Conservation (phyloP, 2,888 invertebrate species). For the Acanthosepion pharaonis region DNA sequence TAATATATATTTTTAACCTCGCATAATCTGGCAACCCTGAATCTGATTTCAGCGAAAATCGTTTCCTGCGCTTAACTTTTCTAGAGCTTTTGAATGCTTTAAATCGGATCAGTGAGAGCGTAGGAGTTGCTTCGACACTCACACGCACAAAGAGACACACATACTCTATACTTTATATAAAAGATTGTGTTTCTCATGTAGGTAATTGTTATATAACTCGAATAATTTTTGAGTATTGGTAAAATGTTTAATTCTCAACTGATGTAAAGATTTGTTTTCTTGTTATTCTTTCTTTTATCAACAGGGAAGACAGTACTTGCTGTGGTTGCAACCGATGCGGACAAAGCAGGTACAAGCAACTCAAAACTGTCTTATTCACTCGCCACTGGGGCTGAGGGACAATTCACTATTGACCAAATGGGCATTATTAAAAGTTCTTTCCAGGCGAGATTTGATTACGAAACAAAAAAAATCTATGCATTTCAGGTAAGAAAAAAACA, state of each 20-base stretch:
- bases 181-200: not conserved
- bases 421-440: not conserved
- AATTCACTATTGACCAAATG: not conserved
- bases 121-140: too few relatives aligned
- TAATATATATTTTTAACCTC: too few relatives aligned
- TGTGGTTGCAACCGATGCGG: not conserved
- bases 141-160: too few relatives aligned
- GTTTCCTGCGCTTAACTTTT: too few relatives aligned
- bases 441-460: conserved; percentile 38
- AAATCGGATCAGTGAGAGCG: too few relatives aligned
- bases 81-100: too few relatives aligned
- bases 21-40: too few relatives aligned
- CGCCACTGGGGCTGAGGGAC: not conserved
- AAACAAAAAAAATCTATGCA: not conserved
- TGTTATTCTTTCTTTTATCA: not conserved
- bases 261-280: not conserved
- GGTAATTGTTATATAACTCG: too few relatives aligned
- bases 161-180: too few relatives aligned
- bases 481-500: not conserved
- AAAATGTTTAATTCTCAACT: not conserved
- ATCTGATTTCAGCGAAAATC: too few relatives aligned
- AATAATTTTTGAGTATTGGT: too few relatives aligned
- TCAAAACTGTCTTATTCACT: not conserved
- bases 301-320: not conserved
- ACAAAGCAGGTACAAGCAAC: not conserved